These are phyloP conservation scores for Andrena trimmerana DNA, from an alignment of 2,888 invertebrate species.

Conservation along the genomic window DNA sequence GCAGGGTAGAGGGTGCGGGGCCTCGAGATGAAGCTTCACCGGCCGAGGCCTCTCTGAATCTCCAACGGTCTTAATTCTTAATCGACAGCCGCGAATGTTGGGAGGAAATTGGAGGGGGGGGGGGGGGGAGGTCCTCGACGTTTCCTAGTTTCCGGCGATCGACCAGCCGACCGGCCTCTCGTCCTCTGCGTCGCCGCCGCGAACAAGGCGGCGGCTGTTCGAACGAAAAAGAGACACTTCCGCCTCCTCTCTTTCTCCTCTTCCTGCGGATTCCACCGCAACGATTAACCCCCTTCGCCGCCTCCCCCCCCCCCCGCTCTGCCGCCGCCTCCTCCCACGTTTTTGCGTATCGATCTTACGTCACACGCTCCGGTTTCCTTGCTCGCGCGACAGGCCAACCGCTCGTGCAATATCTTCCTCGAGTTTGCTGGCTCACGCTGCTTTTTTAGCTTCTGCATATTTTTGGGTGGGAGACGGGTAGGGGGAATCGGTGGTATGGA, in stretches of 20 bases:
- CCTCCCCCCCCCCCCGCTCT: neutral
- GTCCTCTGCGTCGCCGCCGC: conserved; percentile 28
- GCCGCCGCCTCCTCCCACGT: conserved; percentile 2
- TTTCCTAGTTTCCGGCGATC: conserved; percentile 45
- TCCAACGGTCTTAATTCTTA: neutral
- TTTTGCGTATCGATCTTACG: conserved; percentile 38
- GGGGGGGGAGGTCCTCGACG: conserved; percentile 1
- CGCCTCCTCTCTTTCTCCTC: conserved; percentile 45
- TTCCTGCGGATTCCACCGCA: conserved; percentile 30
- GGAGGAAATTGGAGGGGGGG: neutral
- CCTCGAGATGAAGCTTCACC: conserved; percentile 15
- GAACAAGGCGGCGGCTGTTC: conserved; percentile 45
- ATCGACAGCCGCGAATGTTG: conserved; percentile 1
- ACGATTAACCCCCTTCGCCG: neutral
- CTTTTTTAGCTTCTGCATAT: too few relatives aligned
- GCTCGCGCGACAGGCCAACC: conserved; percentile 2
- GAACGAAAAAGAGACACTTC: conserved; percentile 42
- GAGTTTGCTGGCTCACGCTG: neutral
- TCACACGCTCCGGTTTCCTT: conserved; percentile 39
- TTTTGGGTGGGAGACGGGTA: too few relatives aligned
- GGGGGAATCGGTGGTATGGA: too few relatives aligned
- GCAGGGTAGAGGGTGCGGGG: conserved; percentile 3
- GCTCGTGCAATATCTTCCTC: conserved; percentile 16
- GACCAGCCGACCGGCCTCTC: conserved; percentile 42
- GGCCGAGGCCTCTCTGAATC: neutral